These are phyloP conservation scores for Oeneis ivallda DNA, from an alignment of 2,888 invertebrate species.

Conservation along the genomic window DNA sequence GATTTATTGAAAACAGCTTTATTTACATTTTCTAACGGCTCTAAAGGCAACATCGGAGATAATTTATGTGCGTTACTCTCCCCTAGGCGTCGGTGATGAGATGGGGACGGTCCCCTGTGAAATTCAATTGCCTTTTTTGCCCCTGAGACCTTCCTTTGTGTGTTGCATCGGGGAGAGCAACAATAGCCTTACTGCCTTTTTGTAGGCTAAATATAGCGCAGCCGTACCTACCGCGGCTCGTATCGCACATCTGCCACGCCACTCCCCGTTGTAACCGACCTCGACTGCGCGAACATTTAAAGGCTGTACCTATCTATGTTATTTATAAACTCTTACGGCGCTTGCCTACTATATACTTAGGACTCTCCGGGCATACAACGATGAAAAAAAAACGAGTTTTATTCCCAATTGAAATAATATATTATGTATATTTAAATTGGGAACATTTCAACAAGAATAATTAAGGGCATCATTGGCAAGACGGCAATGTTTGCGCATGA, in stretches of 20 bases:
- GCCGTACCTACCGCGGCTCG: constrained; percentile 59
- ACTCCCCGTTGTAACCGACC: constrained; percentile 46
- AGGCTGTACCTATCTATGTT: constrained; percentile 16
- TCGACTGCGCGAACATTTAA: constrained; percentile 18
- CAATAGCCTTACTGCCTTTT: constrained; percentile 76
- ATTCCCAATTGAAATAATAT: no score
- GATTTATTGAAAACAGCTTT: constrained; percentile 19
- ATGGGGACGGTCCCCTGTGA: constrained; percentile 71
- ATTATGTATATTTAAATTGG: no score
- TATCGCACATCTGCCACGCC: constrained; percentile 70
- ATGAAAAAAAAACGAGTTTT: no score
- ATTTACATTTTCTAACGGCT: constrained; percentile 32
- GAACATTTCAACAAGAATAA: no score
- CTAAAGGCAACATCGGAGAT: constrained; percentile 56
- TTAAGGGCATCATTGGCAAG: no score
- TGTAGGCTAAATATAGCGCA: constrained; percentile 78
- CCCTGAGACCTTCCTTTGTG: constrained; percentile 75
- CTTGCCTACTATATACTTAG: no score
- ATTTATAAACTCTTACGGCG: no score
- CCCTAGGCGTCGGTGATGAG: constrained; percentile 63
- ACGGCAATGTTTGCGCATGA: no score
- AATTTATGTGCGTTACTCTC: constrained; percentile 60
- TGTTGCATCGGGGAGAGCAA: constrained; percentile 68
- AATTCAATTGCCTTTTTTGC: constrained; percentile 73
- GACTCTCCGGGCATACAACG: no score